Evolutionary conservation across 2,797 vertebrate genomes (phyloP), one percentile per base, ranked within the genome.

Genomic region (Gallinago solitaria): DNA sequence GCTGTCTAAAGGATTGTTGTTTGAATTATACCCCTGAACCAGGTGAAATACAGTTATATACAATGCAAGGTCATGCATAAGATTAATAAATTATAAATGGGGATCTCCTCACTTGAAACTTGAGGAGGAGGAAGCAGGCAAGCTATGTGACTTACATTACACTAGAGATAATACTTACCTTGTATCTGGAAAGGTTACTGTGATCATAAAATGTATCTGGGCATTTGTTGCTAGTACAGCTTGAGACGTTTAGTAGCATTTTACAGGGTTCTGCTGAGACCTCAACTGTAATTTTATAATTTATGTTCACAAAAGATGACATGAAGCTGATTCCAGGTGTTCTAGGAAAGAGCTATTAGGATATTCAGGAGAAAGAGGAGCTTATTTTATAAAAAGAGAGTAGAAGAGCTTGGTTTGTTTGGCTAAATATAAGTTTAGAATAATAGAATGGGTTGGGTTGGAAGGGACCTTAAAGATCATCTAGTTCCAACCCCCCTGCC

Each of bases 31-130:
- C 14, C 4, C 3, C 28, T 87, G 48, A 83, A 81, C 33, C 41
- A 41, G 7, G 32, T 88, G 76, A 93, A 86, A 54, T 65, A 8
- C 33, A 57, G 32, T 83, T 68, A 71, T 9, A 54, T 28, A 37
- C 41, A n/a, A 15, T 78, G 17, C 30, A 59, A 51, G 30, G 53
- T 47, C 16, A 5, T 54, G 50, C 50, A 43, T 88, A 74, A 75
- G n/a, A 78, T 80, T 77, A 94, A 41, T 89, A 60, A 88, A 93
- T 93, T 89, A 83, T 81, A 80, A 71, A 86, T 73, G 27, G 30
- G 53, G 47, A 75, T 73, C 65, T 88, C 69, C 65, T 90, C 43
- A 15, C 39, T 39, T 83, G 95, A 94, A 91, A 91, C n/a, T 50
- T 78, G 61, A 91, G 65, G 51, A 94, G 45, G 30, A 93, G 45